Base-by-base conservation (phyloP, 2,797 vertebrate species). In the Jordanella pulchra region DNA sequence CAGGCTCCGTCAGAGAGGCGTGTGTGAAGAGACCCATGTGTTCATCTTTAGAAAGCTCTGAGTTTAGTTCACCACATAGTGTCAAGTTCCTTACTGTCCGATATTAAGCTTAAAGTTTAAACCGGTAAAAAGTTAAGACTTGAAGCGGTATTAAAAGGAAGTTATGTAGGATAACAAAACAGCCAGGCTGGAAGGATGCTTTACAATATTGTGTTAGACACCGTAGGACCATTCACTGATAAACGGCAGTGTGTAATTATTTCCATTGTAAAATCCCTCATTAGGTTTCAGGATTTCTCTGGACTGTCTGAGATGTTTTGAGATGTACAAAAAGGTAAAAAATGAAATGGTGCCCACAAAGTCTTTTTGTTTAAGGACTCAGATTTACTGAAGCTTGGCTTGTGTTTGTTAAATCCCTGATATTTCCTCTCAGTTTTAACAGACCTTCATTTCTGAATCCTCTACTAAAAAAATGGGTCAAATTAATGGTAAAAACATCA, bases 261-360 rank as follows among this genome's bases (percentile, higher is more conserved):
- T 84, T 81, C 79, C 82, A 67, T 25, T 25, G 23, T 79, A 71
- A 30, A 75, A 61, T 75, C 79, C 54, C 73, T 78, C 35, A 2
- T 85, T 73, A 75, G 75, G 79, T 79, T 71, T 72, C 77, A 82
- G 77, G 76, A 84, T 77, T 72, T 65, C 74, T 65, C 80, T 53
- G 80, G 86, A 83, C 74, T 87, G 91, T 89, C 87, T 92, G 90
- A 93, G 89, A 93, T 91, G 80, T 91, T 73, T 87, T 89, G 89
- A 91, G 85, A 91, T 89, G 86, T 90, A 89, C 84, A 85, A 89
- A 83, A 85, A 74, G 78, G 74, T 82, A 71, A 4, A 4, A 39
- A 39, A 7, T n/a, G 44, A 64, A 86, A 86, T 79, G 67, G 79
- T 77, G 67, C 78, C 72, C 51, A 12, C 84, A 69, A 84, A 63